phyloP scores from a whole-genome alignment of 2,888 invertebrate genomes.

The Caenorhabditis japonica region DNA sequence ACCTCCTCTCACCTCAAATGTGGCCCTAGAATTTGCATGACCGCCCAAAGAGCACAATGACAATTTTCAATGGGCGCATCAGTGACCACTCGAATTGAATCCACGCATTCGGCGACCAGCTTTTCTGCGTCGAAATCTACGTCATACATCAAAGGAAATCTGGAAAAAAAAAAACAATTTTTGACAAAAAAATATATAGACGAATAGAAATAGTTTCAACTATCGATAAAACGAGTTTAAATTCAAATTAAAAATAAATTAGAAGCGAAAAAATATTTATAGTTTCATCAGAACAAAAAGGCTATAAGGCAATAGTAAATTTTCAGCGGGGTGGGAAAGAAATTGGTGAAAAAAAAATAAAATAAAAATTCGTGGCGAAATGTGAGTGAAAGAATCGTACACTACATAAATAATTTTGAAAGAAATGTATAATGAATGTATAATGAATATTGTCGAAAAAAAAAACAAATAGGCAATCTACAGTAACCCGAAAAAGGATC shows the following conservation, averaged over 20 bases:
- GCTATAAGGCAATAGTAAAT: too few relatives aligned
- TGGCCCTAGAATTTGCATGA: conserved; percentile 34
- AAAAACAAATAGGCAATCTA: neutral
- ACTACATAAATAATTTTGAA: too few relatives aligned
- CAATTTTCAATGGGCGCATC: conserved; percentile 54
- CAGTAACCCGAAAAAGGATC: too few relatives aligned
- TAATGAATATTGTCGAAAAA: neutral
- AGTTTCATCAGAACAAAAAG: too few relatives aligned
- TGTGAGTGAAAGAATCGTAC: too few relatives aligned
- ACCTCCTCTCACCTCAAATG: conserved; percentile 47
- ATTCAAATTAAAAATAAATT: too few relatives aligned
- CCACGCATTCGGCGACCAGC: conserved; percentile 55
- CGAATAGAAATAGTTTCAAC: too few relatives aligned
- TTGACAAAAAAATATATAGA: neutral
- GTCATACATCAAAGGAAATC: conserved; percentile 42
- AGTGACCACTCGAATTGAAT: conserved; percentile 49
- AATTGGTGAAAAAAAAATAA: too few relatives aligned
- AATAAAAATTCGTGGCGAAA: too few relatives aligned
- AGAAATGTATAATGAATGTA: neutral
- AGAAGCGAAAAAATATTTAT: too few relatives aligned
- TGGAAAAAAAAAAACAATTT: neutral
- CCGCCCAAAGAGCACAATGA: conserved; percentile 41
- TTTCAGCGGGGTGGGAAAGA: too few relatives aligned
- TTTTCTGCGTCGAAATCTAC: conserved; percentile 34
- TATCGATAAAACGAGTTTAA: too few relatives aligned